Percentiles rank a stretch among this genome's conserved stretches.
Conservation (phyloP, 2,113 vertebrate genomes). For the Marcusenius ussheri region DNA sequence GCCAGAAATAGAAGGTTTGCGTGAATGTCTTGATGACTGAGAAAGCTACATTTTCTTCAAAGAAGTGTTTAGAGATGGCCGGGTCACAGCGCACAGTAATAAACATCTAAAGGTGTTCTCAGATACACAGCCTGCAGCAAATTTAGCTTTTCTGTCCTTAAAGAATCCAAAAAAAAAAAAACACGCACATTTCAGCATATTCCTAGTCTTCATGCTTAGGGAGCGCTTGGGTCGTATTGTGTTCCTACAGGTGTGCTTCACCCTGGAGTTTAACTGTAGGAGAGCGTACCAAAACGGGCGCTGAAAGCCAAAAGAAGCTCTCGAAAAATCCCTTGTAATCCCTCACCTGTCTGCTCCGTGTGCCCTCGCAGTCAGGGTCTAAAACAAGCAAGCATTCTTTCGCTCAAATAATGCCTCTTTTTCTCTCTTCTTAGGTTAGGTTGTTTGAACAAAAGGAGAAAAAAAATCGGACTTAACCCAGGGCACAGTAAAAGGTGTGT, state of each 20-base stretch:
- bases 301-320: conserved; percentile 19
- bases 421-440: conserved; percentile 35
- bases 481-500: conserved; percentile 26
- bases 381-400: conserved; percentile 47
- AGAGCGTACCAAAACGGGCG: conserved; percentile 20
- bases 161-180: neutral
- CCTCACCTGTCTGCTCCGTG: conserved; percentile 48
- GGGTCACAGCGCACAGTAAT: neutral
- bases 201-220: neutral
- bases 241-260: conserved; percentile 21
- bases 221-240: conserved; percentile 10
- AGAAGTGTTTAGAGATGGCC: neutral
- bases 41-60: neutral
- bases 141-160: neutral
- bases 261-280: conserved; percentile 25
- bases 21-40: conserved; percentile 20
- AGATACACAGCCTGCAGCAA: neutral
- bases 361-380: conserved; percentile 24
- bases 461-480: conserved; percentile 44
- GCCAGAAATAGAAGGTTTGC: conserved; percentile 22
- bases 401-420: conserved; percentile 44
- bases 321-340: conserved; percentile 38
- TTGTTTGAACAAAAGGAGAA: conserved; percentile 61
- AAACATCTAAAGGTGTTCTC: neutral
- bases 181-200: neutral